phyloP scores from a whole-genome alignment of 1,140 invertebrate genomes.

The Lepidostoma basale region DNA sequence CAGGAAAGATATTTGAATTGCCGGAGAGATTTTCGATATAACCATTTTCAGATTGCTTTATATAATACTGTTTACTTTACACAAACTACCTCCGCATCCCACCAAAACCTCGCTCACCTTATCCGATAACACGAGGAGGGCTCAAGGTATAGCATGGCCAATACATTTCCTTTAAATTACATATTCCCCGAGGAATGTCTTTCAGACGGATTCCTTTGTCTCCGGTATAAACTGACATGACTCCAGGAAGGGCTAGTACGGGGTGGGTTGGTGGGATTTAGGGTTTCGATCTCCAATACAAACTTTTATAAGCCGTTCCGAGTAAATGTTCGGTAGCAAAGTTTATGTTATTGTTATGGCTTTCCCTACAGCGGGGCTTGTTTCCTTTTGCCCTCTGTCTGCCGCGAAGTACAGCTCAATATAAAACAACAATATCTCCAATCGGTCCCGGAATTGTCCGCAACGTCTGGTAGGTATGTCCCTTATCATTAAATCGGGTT shows the following conservation, averaged over 20 bases:
- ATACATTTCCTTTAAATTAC: constrained; percentile 10
- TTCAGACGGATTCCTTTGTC: constrained; percentile 22
- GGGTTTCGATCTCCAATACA: constrained; percentile 34
- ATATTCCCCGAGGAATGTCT: constrained; percentile 3
- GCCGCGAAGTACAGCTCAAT: constrained; percentile 16
- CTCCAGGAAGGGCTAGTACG: neutral
- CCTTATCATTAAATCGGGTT: too few species aligned
- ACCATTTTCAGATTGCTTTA: too few species aligned
- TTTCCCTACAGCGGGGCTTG: constrained; percentile 27
- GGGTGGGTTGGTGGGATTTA: neutral
- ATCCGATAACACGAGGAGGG: neutral
- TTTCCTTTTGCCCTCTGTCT: constrained; percentile 40
- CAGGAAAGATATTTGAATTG: too few species aligned
- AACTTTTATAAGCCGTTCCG: constrained; percentile 36
- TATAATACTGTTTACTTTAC: neutral
- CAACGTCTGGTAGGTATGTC: too few species aligned
- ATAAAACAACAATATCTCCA: constrained; percentile 33
- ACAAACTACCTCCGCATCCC: too few species aligned
- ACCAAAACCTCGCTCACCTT: too few species aligned
- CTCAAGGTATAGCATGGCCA: too few species aligned
- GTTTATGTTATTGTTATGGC: constrained; percentile 46
- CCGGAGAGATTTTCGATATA: too few species aligned
- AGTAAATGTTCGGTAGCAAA: constrained; percentile 41
- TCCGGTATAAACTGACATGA: neutral
- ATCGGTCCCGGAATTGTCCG: neutral